Evolutionary conservation across 2,888 invertebrate species (phyloP).

Genomic region (Glyphotaelius pellucidus): DNA sequence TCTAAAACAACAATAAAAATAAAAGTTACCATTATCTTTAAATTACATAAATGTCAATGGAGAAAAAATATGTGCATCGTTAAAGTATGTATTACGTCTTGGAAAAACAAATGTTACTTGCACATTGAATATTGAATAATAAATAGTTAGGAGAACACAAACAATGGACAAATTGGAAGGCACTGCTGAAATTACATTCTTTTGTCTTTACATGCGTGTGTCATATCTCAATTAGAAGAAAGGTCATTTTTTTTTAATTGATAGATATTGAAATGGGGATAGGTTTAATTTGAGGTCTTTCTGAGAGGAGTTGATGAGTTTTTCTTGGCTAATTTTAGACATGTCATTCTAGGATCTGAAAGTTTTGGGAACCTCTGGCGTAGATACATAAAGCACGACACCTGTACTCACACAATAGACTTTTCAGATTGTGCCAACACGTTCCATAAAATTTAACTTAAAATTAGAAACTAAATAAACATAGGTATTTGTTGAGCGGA

Average conservation of each 20-base stretch:
- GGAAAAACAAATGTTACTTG: no score
- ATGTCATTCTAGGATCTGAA: background rate
- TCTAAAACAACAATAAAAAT: background rate
- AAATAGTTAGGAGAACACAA: background rate
- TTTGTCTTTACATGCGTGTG: background rate
- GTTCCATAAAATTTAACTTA: background rate
- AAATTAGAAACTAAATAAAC: constrained; percentile 2
- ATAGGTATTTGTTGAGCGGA: background rate
- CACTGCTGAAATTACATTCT: background rate
- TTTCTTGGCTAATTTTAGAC: background rate
- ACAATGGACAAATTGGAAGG: background rate
- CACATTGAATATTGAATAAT: background rate
- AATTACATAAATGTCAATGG: no score
- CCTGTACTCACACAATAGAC: background rate
- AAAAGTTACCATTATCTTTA: background rate
- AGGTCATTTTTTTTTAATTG: background rate
- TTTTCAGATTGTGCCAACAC: background rate
- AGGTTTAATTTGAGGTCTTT: background rate
- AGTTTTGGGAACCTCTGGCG: background rate
- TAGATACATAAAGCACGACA: background rate
- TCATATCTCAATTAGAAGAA: background rate
- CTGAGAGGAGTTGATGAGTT: background rate
- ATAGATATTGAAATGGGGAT: background rate
- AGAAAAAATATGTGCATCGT: no score
- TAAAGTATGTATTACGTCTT: no score